phyloP scores from a whole-genome alignment of 2,113 vertebrate genomes.

The Misgurnus anguillicaudatus region DNA sequence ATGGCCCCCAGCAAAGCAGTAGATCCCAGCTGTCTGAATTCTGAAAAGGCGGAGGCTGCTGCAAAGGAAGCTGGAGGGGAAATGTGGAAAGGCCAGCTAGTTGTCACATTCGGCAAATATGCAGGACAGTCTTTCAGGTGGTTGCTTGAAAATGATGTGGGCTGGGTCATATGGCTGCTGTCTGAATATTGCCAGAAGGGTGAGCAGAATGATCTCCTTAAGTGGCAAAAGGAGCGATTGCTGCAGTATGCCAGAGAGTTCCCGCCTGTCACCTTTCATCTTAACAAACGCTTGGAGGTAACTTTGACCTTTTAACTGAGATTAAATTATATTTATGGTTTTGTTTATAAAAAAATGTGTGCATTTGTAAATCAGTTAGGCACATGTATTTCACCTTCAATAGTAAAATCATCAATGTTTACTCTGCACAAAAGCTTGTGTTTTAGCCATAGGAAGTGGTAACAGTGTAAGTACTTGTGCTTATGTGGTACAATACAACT shows the following conservation, averaged over 20 bases:
- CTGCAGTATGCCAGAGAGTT: neutral
- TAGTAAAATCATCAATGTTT: conserved; percentile 8
- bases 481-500: too few relatives aligned
- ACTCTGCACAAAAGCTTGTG: neutral
- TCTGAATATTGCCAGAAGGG: neutral
- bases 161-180: conserved; percentile 2
- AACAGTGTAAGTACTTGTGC: too few relatives aligned
- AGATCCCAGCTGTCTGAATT: too few relatives aligned
- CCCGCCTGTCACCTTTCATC: neutral
- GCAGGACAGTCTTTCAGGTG: neutral
- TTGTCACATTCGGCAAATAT: neutral
- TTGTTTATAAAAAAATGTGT: neutral
- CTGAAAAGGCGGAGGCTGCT: too few relatives aligned
- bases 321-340: neutral
- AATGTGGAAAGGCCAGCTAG: too few relatives aligned
- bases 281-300: conserved; percentile 1
- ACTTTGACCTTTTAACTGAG: neutral
- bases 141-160: too few relatives aligned
- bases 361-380: neutral
- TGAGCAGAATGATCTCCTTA: neutral
- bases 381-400: neutral
- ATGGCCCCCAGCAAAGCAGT: too few relatives aligned
- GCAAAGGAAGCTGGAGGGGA: too few relatives aligned
- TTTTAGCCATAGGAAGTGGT: too few relatives aligned
- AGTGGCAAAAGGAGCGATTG: too few relatives aligned